phyloP scores from a whole-genome alignment of 2,113 vertebrate genomes.

The Anoplopoma fimbria region DNA sequence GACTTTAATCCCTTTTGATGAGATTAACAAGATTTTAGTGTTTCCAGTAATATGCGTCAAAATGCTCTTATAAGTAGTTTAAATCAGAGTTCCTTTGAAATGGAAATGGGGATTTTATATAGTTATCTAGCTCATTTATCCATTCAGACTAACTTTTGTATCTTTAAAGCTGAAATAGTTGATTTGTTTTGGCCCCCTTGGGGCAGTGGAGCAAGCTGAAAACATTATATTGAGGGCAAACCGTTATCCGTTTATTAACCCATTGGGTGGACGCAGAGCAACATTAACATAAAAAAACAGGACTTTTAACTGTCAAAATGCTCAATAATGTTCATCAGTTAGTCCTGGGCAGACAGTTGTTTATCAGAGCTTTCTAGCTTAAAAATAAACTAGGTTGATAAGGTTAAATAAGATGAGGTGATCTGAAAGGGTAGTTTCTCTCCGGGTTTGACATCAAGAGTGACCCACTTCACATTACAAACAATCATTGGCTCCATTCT shows the following conservation, averaged over 20 bases:
- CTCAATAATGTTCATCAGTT: too few species aligned
- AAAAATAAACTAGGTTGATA: too few species aligned
- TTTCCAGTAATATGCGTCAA: slow-evolving; percentile 23
- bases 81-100: background rate
- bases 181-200: background rate
- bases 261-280: background rate
- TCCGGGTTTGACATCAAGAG: background rate
- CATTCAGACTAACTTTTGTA: background rate
- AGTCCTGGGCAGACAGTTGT: too few species aligned
- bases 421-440: too few species aligned
- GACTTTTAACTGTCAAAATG: too few species aligned
- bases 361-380: too few species aligned
- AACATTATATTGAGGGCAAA: background rate
- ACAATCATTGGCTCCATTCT: background rate
- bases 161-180: background rate
- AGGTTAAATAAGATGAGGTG: too few species aligned
- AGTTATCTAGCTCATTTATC: background rate
- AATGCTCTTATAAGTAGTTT: background rate
- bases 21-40: slow-evolving; percentile 23
- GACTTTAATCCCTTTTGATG: slow-evolving; percentile 40
- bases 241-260: background rate
- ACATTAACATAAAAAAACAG: background rate
- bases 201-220: background rate
- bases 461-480: background rate
- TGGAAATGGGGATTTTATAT: background rate